These are phyloP conservation scores for Rana temporaria DNA, from an alignment of 2,113 vertebrate species.

Conservation along the genomic window DNA sequence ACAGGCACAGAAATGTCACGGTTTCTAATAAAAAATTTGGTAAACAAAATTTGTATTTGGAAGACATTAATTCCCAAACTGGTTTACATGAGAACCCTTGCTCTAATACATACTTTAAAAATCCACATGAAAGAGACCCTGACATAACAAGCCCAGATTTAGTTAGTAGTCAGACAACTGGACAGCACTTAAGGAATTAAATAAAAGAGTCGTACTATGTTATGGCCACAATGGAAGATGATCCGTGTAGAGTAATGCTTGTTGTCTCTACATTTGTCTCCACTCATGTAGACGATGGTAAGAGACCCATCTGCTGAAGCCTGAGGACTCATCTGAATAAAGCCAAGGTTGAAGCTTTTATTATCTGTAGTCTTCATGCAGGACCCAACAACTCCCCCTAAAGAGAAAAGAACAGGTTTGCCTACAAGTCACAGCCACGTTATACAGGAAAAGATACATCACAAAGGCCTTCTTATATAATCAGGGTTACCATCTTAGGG, in stretches of 20 bases:
- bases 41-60: too few relatives aligned
- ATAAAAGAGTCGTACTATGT: conserved; percentile 67
- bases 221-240: conserved; percentile 83
- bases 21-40: too few relatives aligned
- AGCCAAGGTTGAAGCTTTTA: conserved; percentile 80
- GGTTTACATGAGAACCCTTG: too few relatives aligned
- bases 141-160: background rate
- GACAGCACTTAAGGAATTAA: conserved; percentile 55
- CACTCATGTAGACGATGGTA: conserved; percentile 87
- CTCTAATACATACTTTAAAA: too few relatives aligned
- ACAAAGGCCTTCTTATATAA: too few relatives aligned
- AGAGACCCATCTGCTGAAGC: conserved; percentile 84
- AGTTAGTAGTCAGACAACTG: background rate
- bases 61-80: too few relatives aligned
- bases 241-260: conserved; percentile 87
- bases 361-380: conserved; percentile 75
- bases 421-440: too few relatives aligned
- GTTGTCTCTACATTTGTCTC: conserved; percentile 77
- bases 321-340: conserved; percentile 87
- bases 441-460: too few relatives aligned
- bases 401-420: background rate
- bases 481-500: too few relatives aligned
- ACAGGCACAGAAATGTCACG: too few relatives aligned
- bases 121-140: background rate
- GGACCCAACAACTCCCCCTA: conserved; percentile 87